Evolutionary conservation across 2,888 invertebrate species (phyloP), one percentile per base, ranked within the genome.

Genomic region (Pimpla rufipes): DNA sequence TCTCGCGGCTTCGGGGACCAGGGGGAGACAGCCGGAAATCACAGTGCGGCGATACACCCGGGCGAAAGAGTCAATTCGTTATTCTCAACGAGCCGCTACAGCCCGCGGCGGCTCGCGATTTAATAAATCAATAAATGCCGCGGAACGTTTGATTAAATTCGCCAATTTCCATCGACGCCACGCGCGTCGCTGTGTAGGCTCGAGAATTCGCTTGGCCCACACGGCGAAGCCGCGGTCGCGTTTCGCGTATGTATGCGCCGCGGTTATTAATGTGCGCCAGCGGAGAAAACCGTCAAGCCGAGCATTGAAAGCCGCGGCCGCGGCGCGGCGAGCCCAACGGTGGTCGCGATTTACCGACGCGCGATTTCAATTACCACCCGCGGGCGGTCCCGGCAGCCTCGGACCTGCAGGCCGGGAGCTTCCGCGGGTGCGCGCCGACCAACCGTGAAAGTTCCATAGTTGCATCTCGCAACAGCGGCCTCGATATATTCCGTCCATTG

Each of bases 121-220:
- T 83, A 77, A 83, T 83, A 83, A 83, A 83, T 83, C 79, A 79
- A 83, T 83, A 80, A 83, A 83, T 80, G 79, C 79, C 79, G n/a
- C n/a, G 67, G 62, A 77, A 83, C 79, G 76, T 83, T 83, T 77
- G 83, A 83, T 83, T 83, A 80, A 83, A 83, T 83, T 83, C 73
- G 73, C 83, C 76, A 77, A 79, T 83, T 73, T 83, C 67, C 79
- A 74, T 83, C 35, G 62, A 45, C 59, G 73, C 68, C 67, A 42
- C 47, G 59, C 29, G 29, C 29, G 29, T n/a, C 11, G 29, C n/a
- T 45, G 37, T 47, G 73, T 29, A 57, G 29, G 67, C 71, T 11
- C 67, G 62, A 59, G 52, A 62, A 81, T 78, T 62, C 52, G 18
- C n/a, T n/a, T 40, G 3, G 21, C 3, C 29, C 62, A 37, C 67